phyloP scores from a whole-genome alignment of 2,113 vertebrate genomes.

The Cepphus grylle region DNA sequence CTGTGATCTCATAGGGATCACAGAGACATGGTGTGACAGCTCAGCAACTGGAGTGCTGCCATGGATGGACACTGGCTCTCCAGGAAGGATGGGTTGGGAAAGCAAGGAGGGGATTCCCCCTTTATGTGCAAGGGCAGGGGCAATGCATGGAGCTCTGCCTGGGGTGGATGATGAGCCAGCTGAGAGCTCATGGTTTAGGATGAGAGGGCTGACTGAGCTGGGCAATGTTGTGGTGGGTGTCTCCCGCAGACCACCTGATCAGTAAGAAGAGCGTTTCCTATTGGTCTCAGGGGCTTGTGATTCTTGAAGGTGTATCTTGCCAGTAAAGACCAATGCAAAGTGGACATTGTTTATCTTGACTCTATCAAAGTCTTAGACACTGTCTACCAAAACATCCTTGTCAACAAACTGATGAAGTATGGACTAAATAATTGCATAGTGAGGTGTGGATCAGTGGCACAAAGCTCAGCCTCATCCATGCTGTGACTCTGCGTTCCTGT shows the following conservation, averaged over 20 bases:
- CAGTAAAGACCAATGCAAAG: neutral
- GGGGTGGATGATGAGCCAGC: neutral
- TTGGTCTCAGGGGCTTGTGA: neutral
- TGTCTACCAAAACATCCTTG: neutral
- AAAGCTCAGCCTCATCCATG: neutral
- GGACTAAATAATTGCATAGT: neutral
- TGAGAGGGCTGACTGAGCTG: neutral
- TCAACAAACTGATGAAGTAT: neutral
- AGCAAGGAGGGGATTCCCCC: neutral
- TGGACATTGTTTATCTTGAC: neutral
- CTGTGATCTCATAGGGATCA: neutral
- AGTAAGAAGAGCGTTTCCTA: neutral
- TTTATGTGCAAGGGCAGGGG: neutral
- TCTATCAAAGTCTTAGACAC: neutral
- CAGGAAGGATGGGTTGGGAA: neutral
- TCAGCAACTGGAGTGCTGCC: neutral
- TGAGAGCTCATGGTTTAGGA: neutral
- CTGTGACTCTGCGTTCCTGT: accelerated
- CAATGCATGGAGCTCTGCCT: neutral
- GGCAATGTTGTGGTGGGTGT: neutral
- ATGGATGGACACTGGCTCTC: neutral
- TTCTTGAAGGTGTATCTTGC: neutral
- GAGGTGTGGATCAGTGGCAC: neutral
- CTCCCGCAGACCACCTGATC: neutral
- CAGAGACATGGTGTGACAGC: neutral